A percentile compares a stretch with the other conserved stretches of the same genome.
Conservation (phyloP, 2,797 vertebrate species). For the Threskiornis aethiopicus region DNA sequence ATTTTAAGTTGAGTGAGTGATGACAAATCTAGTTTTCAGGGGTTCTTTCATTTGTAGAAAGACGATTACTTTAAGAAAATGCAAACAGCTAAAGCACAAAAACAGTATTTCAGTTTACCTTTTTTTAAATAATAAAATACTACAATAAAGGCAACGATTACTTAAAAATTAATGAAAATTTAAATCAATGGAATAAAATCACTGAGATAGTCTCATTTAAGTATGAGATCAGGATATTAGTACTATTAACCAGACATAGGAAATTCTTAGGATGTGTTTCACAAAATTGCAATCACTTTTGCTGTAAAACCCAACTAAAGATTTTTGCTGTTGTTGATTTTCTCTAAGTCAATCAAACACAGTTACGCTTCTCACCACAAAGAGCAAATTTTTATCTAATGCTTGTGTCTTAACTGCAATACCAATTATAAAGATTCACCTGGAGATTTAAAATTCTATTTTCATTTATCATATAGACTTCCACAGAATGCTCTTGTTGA, state of each 20-base stretch:
- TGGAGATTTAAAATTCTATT: not conserved
- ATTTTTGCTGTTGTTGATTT: not conserved
- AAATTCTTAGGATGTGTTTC: not conserved
- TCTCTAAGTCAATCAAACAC: not conserved
- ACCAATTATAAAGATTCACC: not conserved
- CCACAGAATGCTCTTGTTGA: not conserved
- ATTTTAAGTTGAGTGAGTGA: not conserved
- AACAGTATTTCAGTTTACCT: not conserved
- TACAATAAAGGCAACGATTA: not conserved
- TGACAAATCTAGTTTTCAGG: not conserved
- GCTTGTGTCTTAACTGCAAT: not conserved
- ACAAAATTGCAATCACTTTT: not conserved
- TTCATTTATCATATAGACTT: not conserved
- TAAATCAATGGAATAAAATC: not conserved
- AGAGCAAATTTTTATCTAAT: not conserved
- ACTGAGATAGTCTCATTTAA: not conserved
- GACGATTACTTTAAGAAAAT: not conserved
- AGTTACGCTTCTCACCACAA: not conserved
- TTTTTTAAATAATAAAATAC: not conserved
- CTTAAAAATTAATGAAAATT: not conserved
- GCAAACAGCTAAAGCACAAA: not conserved
- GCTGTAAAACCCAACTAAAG: not conserved
- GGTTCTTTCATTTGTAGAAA: not conserved
- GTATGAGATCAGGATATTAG: not conserved
- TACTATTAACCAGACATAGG: not conserved